Evolutionary conservation across 2,888 invertebrate genomes (phyloP), one percentile per base, ranked within the genome.

Genomic region (Megamerina dolium): DNA sequence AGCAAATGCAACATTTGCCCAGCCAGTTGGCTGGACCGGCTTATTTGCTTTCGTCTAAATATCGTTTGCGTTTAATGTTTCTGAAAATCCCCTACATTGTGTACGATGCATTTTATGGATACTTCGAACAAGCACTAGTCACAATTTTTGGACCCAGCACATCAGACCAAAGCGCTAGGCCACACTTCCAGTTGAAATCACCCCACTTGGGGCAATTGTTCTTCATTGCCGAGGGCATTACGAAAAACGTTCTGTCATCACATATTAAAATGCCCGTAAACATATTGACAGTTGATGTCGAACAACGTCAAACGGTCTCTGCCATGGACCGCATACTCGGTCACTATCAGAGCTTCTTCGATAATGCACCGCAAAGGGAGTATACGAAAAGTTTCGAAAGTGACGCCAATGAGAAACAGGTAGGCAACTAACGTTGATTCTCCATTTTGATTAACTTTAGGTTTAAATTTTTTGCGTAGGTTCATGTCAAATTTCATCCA

Each of bases 141-240:
- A 17, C 12, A 12, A 51, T 56, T 13, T 56, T 56, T 32, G 37
- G 32, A 1, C 14, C 23, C 5, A 17, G 36, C 12, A 51, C 43
- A 10, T 52, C 16, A 27, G 18, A 18, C 3, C 6, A 3, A 6
- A 1, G 19, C 12, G 12, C 14, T 2, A 35, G 41, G 6, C 33
- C 36, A 9, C 12, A 43, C 17, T 50, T 72, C 13, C 70, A 74
- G 43, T 55, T 74, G 3, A 54, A 60, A 5, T 68, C 73, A 1
- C 64, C 73, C 1, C 71, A 73, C 36, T 73, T 74, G 3, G 79
- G 79, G 0, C 71, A 74, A 14, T 63, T 76, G 2, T 68, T 75
- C 12, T 63, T 73, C 4, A 60, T 80, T 18, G 67, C 73, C 6
- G 80, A 80, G 48, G 64, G 58, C 61, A 68, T 57, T 58, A 75